Evolutionary conservation across 2,888 invertebrate genomes (phyloP), one percentile per base, ranked within the genome.

Genomic region (Crioceris asparagi): DNA sequence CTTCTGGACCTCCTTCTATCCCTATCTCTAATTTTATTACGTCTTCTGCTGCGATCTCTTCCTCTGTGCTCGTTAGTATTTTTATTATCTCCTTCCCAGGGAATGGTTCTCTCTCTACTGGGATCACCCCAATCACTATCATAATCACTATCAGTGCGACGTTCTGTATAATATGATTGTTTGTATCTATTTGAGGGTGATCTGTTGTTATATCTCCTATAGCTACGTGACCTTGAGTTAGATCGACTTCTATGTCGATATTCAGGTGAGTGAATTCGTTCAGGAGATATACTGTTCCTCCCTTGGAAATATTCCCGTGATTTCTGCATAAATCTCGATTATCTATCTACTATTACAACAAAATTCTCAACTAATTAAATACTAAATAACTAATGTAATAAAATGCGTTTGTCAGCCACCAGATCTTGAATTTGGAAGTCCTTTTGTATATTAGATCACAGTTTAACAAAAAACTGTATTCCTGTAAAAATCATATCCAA

Each of bases 231-330:
- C 47, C 57, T 55, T 5, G 64, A 64, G 29, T 56, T 54, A 16
- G 62, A 61, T 43, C 59, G 52, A 34, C 55, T 59, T 47, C 50
- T 53, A 33, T 55, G 53, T 32, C 52, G 52, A 43, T 56, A 57
- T 39, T 58, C 56, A 12, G 59, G 57, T 19, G 59, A 57, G 32
- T 49, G 53, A 44, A 52, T 50, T 35, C 49, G 39, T 38, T 60
- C 59, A 10, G 60, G 61, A 26, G 61, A 61, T 39, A 58, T 57
- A 16, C 60, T 61, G n/a, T n/a, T n/a, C n/a, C n/a, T n/a, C n/a
- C n/a, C n/a, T n/a, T n/a, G n/a, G n/a, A n/a, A n/a, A n/a, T n/a
- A n/a, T n/a, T n/a, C n/a, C n/a, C n/a, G n/a, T n/a, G n/a, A n/a
- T n/a, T n/a, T n/a, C n/a, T n/a, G n/a, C n/a, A n/a, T n/a, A n/a